Evolutionary conservation across 2,797 vertebrate genomes (phyloP), one percentile per base, ranked within the genome.

Genomic region (Galagoides demidoff): DNA sequence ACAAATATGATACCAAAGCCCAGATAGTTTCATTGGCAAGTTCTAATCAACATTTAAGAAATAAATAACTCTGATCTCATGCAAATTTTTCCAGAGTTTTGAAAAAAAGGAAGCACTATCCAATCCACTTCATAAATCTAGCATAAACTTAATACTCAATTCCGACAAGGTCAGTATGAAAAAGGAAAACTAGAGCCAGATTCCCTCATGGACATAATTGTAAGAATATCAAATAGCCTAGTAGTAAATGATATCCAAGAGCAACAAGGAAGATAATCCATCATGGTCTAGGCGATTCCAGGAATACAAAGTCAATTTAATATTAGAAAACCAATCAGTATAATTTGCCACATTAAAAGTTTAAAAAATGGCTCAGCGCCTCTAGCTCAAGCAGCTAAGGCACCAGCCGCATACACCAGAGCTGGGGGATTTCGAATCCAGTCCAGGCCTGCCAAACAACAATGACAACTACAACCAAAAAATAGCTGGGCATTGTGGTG

Each of bases 31-130:
- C 55, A 79, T 12, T 11, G 39, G 52, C 57, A 76, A 92, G 22
- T 85, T 85, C 34, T 83, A 89, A 49, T 37, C 91, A 96, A 55
- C 22, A 66, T 78, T 84, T 52, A 83, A 91, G 87, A 96, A 96
- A 87, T 23, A 94, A 82, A 3, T 63, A 96, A 92, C 20, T 96
- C 66, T 31, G 71, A 71, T 22, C 7, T 82, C 76, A 85, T 17
- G 39, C 1, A 71, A 96, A 95, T 52, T 86, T 45, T 66, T 88
- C 17, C 37, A 31, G 22, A 78, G n/a, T 95, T 95, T 86, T 91
- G 77, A 85, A 89, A 90, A 92, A 78, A 12, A 90, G 19, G 63
- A 94, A 94, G 37, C 19, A 85, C 45, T 92, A 74, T 3, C 25
- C 39, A 82, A 78, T 34, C n/a, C 4, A 88, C 55, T 95, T 79